phyloP scores from a whole-genome alignment of 2,113 vertebrate species.

The Myiozetetes cayanensis region DNA sequence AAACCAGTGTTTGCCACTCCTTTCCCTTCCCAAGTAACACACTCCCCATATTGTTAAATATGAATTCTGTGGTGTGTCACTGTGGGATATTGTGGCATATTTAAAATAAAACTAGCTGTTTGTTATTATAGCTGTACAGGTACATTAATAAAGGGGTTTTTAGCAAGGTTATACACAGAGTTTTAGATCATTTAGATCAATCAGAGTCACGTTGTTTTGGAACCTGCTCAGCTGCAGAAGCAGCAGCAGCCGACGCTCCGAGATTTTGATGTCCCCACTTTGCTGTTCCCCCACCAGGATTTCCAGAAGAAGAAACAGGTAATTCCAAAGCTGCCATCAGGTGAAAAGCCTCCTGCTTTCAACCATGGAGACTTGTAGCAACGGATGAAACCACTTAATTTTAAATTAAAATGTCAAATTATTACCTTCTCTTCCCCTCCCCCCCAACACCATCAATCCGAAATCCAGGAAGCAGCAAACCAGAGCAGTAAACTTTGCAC shows the following conservation, averaged over 20 bases:
- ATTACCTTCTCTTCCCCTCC: neutral
- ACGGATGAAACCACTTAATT: neutral
- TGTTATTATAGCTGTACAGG: neutral
- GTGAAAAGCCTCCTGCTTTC: neutral
- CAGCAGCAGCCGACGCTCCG: neutral
- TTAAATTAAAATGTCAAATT: neutral
- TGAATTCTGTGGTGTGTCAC: neutral
- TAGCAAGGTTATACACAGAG: neutral
- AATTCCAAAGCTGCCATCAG: neutral
- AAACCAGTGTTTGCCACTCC: neutral
- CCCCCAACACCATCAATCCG: neutral
- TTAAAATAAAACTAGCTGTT: neutral
- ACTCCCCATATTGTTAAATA: neutral
- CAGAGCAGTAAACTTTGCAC: neutral
- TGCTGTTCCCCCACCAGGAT: neutral
- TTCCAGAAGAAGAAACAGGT: neutral
- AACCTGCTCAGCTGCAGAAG: neutral
- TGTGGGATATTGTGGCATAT: neutral
- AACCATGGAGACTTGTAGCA: neutral
- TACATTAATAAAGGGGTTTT: neutral
- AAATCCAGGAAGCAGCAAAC: neutral
- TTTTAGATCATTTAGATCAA: neutral
- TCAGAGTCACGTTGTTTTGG: fast-evolving
- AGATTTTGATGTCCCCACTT: neutral
- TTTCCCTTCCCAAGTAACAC: neutral